These are phyloP conservation scores for Zapus hudsonius DNA, from an alignment of 2,113 vertebrate species.

Conservation along the genomic window DNA sequence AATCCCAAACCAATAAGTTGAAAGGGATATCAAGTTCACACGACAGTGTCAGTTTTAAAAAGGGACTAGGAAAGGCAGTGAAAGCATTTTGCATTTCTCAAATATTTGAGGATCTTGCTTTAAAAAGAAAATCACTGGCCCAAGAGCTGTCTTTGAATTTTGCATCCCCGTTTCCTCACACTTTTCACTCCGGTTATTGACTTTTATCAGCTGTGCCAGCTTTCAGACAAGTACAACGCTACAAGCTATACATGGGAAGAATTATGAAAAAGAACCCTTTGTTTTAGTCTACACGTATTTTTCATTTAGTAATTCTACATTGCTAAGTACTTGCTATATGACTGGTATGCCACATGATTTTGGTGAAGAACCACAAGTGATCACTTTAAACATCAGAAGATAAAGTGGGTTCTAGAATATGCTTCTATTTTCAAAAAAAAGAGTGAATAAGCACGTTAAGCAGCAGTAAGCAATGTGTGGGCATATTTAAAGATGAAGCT, in stretches of 20 bases:
- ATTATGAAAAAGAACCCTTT: background rate
- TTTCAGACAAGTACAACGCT: background rate
- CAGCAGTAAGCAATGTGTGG: background rate
- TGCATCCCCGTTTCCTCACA: background rate
- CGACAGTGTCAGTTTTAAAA: background rate
- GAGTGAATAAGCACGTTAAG: slow-evolving; percentile 43
- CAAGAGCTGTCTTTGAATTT: slow-evolving; percentile 28
- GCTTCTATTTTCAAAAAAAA: slow-evolving; percentile 65
- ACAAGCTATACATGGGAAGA: background rate
- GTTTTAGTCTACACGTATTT: background rate
- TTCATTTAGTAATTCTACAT: background rate
- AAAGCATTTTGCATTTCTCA: slow-evolving; percentile 2
- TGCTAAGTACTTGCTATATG: background rate
- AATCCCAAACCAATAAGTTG: background rate
- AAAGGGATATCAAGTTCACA: background rate
- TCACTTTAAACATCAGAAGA: slow-evolving; percentile 56
- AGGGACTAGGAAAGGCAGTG: background rate
- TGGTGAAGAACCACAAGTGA: background rate
- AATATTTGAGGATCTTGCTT: slow-evolving; percentile 36
- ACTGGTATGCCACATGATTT: background rate
- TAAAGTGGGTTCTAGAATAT: slow-evolving; percentile 40
- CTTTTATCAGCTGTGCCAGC: background rate
- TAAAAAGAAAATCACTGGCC: background rate
- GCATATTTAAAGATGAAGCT: slow-evolving; percentile 56
- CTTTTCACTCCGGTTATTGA: background rate